phyloP scores from a whole-genome alignment of 2,888 invertebrate species.

The Caenorhabditis sp. region DNA sequence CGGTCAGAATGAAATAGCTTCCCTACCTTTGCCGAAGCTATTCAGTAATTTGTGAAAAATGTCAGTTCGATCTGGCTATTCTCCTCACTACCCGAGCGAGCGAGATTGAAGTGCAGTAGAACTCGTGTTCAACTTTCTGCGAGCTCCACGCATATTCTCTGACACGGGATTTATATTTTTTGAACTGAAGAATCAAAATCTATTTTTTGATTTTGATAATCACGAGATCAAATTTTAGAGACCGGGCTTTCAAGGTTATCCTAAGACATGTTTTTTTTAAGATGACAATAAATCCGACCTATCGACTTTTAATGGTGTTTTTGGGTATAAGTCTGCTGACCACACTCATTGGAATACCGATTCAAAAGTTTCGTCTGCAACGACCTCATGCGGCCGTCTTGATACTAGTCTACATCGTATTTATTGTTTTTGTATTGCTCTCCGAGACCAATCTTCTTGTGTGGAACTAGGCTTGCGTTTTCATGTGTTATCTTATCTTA shows the following conservation, averaged over 20 bases:
- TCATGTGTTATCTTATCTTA: background rate
- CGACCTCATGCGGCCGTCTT: constrained; percentile 61
- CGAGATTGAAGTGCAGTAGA: too few species aligned
- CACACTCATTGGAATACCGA: constrained; percentile 33
- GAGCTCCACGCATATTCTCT: too few species aligned
- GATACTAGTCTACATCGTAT: constrained; percentile 73
- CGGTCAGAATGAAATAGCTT: too few species aligned
- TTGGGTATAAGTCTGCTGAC: constrained; percentile 22
- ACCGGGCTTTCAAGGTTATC: too few species aligned
- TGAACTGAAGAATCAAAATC: too few species aligned
- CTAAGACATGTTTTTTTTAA: constrained; percentile 10
- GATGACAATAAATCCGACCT: constrained; percentile 38
- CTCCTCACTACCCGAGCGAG: too few species aligned
- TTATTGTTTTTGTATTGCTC: constrained; percentile 74
- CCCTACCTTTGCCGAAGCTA: too few species aligned
- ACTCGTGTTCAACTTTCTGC: too few species aligned
- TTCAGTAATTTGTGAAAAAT: too few species aligned
- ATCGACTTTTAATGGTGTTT: constrained; percentile 39
- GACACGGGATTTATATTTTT: too few species aligned
- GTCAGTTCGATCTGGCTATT: too few species aligned
- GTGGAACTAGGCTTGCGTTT: constrained; percentile 19
- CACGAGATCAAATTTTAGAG: background rate
- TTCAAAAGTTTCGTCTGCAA: constrained; percentile 27
- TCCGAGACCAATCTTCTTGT: constrained; percentile 71
- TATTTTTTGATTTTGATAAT: too few species aligned